Evolutionary conservation across 2,113 vertebrate genomes (phyloP), one percentile per base, ranked within the genome.

Genomic region (Hystrix cristata): DNA sequence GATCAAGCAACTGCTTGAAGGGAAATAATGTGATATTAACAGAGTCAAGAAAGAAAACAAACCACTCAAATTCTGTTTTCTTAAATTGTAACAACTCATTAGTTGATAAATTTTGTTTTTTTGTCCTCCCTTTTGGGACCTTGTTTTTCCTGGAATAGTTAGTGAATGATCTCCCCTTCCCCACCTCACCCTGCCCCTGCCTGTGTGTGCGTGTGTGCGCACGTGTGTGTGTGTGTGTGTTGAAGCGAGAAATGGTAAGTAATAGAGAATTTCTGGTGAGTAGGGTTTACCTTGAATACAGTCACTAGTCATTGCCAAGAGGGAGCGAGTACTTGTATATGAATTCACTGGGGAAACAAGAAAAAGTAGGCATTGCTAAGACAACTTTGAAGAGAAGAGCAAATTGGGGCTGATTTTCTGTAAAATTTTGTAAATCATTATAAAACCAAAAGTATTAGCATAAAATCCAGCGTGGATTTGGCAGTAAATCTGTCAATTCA

Each of bases 331-430:
- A n/a, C 27, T 95, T 55, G 18, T 7, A 59, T n/a, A 43, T 83
- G 31, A 87, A 78, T 87, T 69, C 79, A 38, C n/a, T 46, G 29
- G 46, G 72, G 23, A 34, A 84, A 72, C 31, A 67, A 48, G 85
- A 57, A 72, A 89, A 74, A 10, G n/a, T 67, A 14, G 19, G 87
- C 60, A 9, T 55, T 67, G 38, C 27, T 31, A 59, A 79, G 27
- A 59, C 6, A 29, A 18, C 84, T 96, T 90, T 90, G 38, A 96
- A 64, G 78, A 88, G 46, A 88, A 78, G 16, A 48, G n/a, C 0
- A 80, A 38, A 78, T 67, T 15, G 53, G 7, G 19, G 34, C 25
- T 83, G 27, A 60, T 5, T 65, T 81, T 80, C 16, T 95, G 2
- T 86, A 90, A 95, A 96, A 72, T 48, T 34, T 69, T 7, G 6